Evolutionary conservation across 2,797 vertebrate genomes (phyloP), one percentile per base, ranked within the genome.

Genomic region (Sebastes variabilis): DNA sequence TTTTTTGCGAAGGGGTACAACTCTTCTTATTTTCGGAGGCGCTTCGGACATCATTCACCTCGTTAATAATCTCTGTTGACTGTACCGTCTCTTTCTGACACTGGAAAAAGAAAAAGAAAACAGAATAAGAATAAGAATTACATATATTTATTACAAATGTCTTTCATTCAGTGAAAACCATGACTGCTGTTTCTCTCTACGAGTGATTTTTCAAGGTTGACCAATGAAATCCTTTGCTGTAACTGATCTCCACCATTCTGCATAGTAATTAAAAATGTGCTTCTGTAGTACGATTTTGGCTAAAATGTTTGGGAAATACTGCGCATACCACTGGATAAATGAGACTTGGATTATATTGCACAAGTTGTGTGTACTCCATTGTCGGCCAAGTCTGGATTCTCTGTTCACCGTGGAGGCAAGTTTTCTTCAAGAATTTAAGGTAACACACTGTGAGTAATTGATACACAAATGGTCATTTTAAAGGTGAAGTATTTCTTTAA

Each of bases 51-150:
- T 80, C 80, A 67, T 80, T 80, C 59, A 74, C 5, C 6, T 85
- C 56, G 60, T 16, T 79, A 27, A 24, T 13, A 13, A 24, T 73
- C 49, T 87, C 84, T 55, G 66, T 18, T 4, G 46, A 22, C n/a
- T 80, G 54, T 52, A 54, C 30, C 60, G 27, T 52, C 18, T 77
- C 66, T 90, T 80, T 89, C 75, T 73, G 54, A 78, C 38, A 71
- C 96, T 96, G 79, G 20, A 82, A 86, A 84, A 72, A 90, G 13
- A 86, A 74, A 64, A 20, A 54, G 3, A 59, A 79, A 88, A 72
- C 8, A 42, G 8, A 30, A 49, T 55, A 30, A 42, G 6, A 30
- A 38, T 55, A 30, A 65, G 9, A 54, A 76, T 20, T 4, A 68
- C 18, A 72, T 46, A 11, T 24, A n/a, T n/a, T 32, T 20, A 42